A percentile compares a stretch with the other conserved stretches of the same genome.
These are phyloP conservation scores for Chrysolina haemoptera DNA, from an alignment of 2,888 invertebrate genomes.

Conservation along the genomic window DNA sequence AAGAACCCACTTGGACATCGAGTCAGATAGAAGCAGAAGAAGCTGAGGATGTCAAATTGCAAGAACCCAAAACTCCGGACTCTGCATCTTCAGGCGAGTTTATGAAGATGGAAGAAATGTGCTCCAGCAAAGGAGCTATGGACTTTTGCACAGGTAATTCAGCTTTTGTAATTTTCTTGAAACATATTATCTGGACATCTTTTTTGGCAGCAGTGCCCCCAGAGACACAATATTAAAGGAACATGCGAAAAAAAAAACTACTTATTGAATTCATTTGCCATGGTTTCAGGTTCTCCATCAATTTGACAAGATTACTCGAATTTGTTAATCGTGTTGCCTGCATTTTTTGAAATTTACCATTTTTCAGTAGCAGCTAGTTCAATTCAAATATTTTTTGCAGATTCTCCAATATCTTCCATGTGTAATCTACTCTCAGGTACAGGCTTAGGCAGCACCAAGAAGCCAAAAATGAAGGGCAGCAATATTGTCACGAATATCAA, in stretches of 20 bases:
- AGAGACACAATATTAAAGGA: too few relatives aligned
- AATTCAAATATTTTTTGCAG: not conserved
- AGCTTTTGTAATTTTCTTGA: too few relatives aligned
- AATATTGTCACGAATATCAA: slow-evolving; percentile 23
- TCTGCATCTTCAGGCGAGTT: slow-evolving; percentile 33
- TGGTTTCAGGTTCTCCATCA: too few relatives aligned
- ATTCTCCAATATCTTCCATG: slow-evolving; percentile 40
- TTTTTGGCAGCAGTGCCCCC: too few relatives aligned
- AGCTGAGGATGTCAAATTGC: slow-evolving; percentile 6
- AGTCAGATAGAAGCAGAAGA: slow-evolving; percentile 3
- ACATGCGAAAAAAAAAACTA: too few relatives aligned
- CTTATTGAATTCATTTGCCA: too few relatives aligned
- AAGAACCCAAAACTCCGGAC: slow-evolving; percentile 22
- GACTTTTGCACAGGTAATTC: slow-evolving; percentile 4
- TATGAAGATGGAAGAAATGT: slow-evolving; percentile 36
- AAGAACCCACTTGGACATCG: slow-evolving; percentile 24
- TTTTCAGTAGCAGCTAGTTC: not conserved
- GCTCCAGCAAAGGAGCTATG: not conserved
- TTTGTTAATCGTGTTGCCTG: not conserved
- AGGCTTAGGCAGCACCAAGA: slow-evolving; percentile 30
- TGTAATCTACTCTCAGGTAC: slow-evolving; percentile 36
- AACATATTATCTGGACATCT: too few relatives aligned
- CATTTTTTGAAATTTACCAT: not conserved
- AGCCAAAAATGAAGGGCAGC: not conserved
- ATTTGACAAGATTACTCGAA: too few relatives aligned